Evolutionary conservation across 2,888 invertebrate species (phyloP).

Genomic region (Tinea pellionella): DNA sequence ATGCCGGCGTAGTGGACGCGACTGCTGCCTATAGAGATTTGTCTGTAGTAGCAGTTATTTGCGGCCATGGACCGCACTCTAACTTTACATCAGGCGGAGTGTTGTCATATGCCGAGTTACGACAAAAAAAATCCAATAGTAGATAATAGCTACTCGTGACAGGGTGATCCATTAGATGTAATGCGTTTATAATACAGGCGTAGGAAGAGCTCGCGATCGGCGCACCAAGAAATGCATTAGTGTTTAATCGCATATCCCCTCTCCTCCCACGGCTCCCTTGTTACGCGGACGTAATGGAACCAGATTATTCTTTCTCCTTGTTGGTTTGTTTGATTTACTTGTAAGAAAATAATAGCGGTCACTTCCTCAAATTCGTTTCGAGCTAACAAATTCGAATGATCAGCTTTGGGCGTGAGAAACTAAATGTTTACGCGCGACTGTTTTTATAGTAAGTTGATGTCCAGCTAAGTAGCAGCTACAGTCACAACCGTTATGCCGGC

Average conservation of each 20-base stretch:
- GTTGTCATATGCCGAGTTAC: too few relatives aligned
- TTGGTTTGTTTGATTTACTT: conserved; percentile 48
- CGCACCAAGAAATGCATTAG: conserved; percentile 45
- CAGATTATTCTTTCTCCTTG: conserved; percentile 23
- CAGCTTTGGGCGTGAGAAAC: conserved; percentile 51
- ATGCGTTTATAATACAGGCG: conserved; percentile 54
- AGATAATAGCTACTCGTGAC: conserved; percentile 9
- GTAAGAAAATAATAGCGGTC: conserved; percentile 50
- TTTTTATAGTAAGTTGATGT: too few relatives aligned
- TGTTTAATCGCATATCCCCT: conserved; percentile 36
- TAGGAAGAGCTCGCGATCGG: conserved; percentile 17
- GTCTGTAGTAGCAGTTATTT: too few relatives aligned
- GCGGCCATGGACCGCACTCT: too few relatives aligned
- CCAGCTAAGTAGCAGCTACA: too few relatives aligned
- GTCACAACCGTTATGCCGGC: too few relatives aligned
- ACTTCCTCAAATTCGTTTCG: conserved; percentile 59
- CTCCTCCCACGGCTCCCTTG: conserved; percentile 29
- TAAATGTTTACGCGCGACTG: conserved; percentile 21
- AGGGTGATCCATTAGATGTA: conserved; percentile 33
- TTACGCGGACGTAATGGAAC: conserved; percentile 28
- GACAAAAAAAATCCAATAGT: too few relatives aligned
- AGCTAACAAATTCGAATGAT: conserved; percentile 31
- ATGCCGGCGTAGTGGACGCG: too few relatives aligned
- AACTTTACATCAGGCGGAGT: too few relatives aligned
- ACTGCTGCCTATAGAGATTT: too few relatives aligned